Evolutionary conservation across 2,113 vertebrate genomes (phyloP).

Genomic region (Bufo gargarizans): DNA sequence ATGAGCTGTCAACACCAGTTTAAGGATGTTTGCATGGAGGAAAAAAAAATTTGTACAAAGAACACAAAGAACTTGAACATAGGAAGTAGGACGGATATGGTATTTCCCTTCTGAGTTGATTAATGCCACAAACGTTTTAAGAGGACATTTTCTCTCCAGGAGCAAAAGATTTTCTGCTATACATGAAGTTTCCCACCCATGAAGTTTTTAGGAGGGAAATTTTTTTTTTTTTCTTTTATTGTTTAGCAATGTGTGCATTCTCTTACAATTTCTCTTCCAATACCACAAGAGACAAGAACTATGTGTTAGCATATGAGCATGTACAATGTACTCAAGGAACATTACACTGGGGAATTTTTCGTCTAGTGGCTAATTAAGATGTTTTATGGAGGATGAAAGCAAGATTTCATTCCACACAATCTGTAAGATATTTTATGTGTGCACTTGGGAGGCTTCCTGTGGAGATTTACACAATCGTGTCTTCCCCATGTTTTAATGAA

Average conservation of each 20-base stretch:
- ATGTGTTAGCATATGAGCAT: constrained; percentile 19
- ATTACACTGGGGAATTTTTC: constrained; percentile 12
- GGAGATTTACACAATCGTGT: constrained; percentile 13
- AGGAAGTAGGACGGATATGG: background rate
- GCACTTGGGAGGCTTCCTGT: background rate
- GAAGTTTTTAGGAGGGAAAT: constrained; percentile 16
- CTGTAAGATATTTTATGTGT: constrained; percentile 27
- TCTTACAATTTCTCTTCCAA: constrained; percentile 11
- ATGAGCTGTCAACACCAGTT: constrained; percentile 8
- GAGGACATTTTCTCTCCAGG: constrained; percentile 24
- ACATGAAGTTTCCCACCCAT: constrained; percentile 23
- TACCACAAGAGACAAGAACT: constrained; percentile 28
- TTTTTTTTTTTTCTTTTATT: constrained; percentile 5
- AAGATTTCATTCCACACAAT: background rate
- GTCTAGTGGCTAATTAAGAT: constrained; percentile 22
- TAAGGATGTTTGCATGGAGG: constrained; percentile 17
- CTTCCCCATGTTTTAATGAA: constrained; percentile 12
- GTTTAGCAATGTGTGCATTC: constrained; percentile 32
- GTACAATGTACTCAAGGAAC: constrained; percentile 6
- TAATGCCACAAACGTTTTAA: constrained; percentile 28
- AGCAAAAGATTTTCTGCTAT: constrained; percentile 2
- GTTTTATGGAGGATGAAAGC: constrained; percentile 15
- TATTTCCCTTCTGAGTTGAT: constrained; percentile 27
- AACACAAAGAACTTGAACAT: background rate
- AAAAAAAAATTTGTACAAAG: background rate